A percentile compares a stretch with the other conserved stretches of the same genome.
These are phyloP conservation scores for Hipparchia sbordonii DNA, from an alignment of 2,888 invertebrate genomes.

Conservation along the genomic window DNA sequence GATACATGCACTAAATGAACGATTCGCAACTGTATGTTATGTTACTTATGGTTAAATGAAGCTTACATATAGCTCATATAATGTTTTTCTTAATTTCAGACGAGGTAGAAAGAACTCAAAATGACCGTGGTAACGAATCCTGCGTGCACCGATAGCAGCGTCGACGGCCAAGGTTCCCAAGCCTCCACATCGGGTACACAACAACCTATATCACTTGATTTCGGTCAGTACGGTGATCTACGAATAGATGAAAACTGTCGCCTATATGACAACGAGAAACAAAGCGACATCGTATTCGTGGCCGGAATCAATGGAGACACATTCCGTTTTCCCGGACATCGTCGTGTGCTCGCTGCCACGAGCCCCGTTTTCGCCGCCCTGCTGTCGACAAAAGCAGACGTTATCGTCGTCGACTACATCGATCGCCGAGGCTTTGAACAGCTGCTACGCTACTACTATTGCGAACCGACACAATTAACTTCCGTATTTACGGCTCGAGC, in stretches of 20 bases:
- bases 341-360: constrained; percentile 83
- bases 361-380: constrained; percentile 86
- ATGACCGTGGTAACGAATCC: constrained; percentile 80
- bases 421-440: constrained; percentile 87
- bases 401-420: constrained; percentile 82
- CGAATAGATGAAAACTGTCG: constrained; percentile 58
- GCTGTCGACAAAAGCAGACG: constrained; percentile 67
- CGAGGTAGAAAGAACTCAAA: constrained; percentile 41
- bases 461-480: constrained; percentile 83
- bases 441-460: constrained; percentile 85
- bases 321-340: constrained; percentile 87
- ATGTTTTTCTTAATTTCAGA: constrained; percentile 54
- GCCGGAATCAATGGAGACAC: constrained; percentile 85
- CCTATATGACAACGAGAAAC: constrained; percentile 79
- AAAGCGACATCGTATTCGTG: constrained; percentile 84
- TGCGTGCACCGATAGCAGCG: constrained; percentile 55
- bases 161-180: constrained; percentile 47
- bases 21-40: constrained; percentile 15
- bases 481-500: constrained; percentile 86
- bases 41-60: constrained; percentile 1
- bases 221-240: constrained; percentile 42
- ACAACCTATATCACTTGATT: constrained; percentile 22
- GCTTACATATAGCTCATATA: constrained; percentile 18
- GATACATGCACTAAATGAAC: constrained; percentile 21
- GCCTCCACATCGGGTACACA: constrained; percentile 39